phyloP scores from a whole-genome alignment of 2,113 vertebrate species.

The Nicator chloris region DNA sequence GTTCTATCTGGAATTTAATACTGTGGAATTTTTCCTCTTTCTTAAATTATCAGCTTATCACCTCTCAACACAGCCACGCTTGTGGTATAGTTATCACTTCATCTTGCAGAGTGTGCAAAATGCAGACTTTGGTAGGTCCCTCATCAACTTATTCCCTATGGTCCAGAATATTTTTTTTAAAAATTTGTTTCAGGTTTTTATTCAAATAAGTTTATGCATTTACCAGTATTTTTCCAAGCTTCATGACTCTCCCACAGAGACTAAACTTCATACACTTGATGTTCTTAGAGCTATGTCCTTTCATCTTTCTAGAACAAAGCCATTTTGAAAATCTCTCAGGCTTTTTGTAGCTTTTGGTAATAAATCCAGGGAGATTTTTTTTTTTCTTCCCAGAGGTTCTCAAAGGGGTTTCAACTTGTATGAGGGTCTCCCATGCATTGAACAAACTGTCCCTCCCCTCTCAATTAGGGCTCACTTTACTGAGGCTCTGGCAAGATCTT shows the following conservation, averaged over 20 bases:
- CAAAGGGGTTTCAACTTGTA: conserved; percentile 1
- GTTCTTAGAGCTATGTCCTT: conserved; percentile 48
- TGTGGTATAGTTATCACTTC: not conserved
- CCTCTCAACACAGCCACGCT: not conserved
- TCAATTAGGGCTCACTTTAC: conserved; percentile 6
- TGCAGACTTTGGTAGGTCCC: not conserved
- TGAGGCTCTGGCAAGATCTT: not conserved
- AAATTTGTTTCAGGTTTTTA: conserved; percentile 31
- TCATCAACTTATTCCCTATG: not conserved
- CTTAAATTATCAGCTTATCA: not conserved
- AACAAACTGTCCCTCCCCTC: conserved; percentile 35
- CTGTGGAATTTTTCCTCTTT: not conserved
- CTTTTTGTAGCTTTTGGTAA: conserved; percentile 64
- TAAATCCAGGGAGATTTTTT: conserved; percentile 35
- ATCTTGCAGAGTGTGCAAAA: conserved; percentile 25
- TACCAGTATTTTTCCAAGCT: conserved; percentile 27
- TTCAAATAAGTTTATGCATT: conserved; percentile 50
- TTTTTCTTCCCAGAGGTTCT: conserved; percentile 13
- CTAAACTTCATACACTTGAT: conserved; percentile 44
- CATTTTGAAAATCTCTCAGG: conserved; percentile 62
- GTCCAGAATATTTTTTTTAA: not conserved
- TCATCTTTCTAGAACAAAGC: conserved; percentile 64
- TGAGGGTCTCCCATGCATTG: not conserved
- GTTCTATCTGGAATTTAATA: not conserved
- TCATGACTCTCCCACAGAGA: conserved; percentile 44